Base-by-base conservation (phyloP, 2,797 vertebrate species). In the Nyctibius grandis region DNA sequence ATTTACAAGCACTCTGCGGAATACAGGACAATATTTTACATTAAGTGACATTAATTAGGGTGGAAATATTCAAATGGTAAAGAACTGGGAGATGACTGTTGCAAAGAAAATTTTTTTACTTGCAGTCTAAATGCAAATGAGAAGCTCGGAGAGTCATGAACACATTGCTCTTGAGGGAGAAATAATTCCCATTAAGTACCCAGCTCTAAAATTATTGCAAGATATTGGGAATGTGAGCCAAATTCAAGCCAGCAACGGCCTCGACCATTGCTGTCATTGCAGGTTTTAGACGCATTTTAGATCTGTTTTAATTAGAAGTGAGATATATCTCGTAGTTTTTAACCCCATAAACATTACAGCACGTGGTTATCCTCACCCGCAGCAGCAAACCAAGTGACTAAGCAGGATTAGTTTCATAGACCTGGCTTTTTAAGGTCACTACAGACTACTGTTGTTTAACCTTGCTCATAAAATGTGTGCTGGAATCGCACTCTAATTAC, bases 41-140 rank as follows among this genome's bases (percentile, higher is more conserved):
- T 82, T 97, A 97, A 97, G 95, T 97, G 97, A 97, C 97, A 91
- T 93, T 97, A 97, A 97, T 97, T 97, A 97, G 93, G 90, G 88
- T 38, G 75, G 94, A 97, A 97, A 97, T 97, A 97, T 97, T 97
- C 97, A 92, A 95, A 88, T 22, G 88, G 93, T 4, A 64, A 81
- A 89, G 93, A 91, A 74, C 78, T 85, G 54, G 86, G 88, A 94
- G 89, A 95, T 85, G 95, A 67, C 84, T 94, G 73, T 65, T 57
- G 89, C 60, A 56, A 67, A 70, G 85, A 81, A 93, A 64, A 64
- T 88, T 88, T 51, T 67, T 86, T 47, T 75, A 59, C 90, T 93
- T 44, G 76, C 84, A 74, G 95, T 96, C 93, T 91, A 96, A 95
- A 96, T 97, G 95, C 93, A 97, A 97, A 97, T 97, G 88, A 91